These are phyloP conservation scores for Dreissena polymorpha DNA, from an alignment of 1,140 invertebrate species.

Conservation along the genomic window DNA sequence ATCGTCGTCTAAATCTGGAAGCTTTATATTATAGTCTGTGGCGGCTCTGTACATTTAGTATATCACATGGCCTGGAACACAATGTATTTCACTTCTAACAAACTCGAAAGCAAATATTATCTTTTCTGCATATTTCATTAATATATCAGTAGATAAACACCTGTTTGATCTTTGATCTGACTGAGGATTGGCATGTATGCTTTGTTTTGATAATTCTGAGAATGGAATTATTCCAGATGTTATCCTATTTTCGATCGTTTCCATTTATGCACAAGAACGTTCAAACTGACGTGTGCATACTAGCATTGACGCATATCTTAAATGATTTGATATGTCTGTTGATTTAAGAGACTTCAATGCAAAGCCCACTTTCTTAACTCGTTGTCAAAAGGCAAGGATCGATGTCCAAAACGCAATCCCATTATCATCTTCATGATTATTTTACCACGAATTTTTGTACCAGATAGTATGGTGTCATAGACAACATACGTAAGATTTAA, in stretches of 20 bases:
- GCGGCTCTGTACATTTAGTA: neutral
- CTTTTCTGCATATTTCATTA: neutral
- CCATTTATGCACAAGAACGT: too few species aligned
- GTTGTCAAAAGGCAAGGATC: too few species aligned
- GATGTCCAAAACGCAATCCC: too few species aligned
- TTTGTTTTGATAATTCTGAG: neutral
- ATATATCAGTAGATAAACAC: neutral
- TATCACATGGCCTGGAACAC: neutral
- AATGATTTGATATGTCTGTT: too few species aligned
- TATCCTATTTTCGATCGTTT: neutral
- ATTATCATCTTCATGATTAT: neutral
- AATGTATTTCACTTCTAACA: neutral
- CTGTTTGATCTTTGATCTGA: neutral
- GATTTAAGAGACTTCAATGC: too few species aligned
- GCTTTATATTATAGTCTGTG: neutral
- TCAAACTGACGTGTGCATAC: too few species aligned
- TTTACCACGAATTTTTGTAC: neutral
- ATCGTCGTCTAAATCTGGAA: neutral
- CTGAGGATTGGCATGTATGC: neutral
- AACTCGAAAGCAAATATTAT: neutral
- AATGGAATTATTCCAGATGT: neutral
- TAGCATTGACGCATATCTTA: too few species aligned
- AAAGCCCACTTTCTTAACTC: too few species aligned
- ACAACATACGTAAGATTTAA: neutral
- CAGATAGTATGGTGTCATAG: neutral